A percentile compares a stretch with the other conserved stretches of the same genome.
phyloP scores from a whole-genome alignment of 2,113 vertebrate species.

The Pseudonaja textilis region DNA sequence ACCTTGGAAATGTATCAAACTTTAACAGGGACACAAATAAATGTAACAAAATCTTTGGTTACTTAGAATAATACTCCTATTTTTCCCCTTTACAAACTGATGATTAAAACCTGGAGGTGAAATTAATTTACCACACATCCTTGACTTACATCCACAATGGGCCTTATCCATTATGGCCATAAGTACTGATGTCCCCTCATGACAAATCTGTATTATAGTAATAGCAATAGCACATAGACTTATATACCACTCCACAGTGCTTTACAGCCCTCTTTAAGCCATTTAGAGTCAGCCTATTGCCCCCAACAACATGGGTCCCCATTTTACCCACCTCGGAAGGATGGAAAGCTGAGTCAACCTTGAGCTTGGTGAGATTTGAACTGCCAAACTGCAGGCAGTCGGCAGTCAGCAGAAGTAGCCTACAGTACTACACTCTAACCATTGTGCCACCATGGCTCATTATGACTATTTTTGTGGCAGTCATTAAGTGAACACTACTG shows the following conservation, averaged over 20 bases:
- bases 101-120: not conserved
- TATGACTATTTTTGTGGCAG: not conserved
- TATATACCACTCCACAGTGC: no score
- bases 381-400: no score
- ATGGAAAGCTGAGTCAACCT: no score
- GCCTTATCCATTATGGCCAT: not conserved
- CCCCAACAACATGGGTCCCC: no score
- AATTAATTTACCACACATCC: not conserved
- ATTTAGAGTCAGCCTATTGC: no score
- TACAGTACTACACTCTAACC: no score
- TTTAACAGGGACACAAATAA: conserved; percentile 8
- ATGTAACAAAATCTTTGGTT: conserved; percentile 18
- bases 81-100: not conserved
- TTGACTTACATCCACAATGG: not conserved
- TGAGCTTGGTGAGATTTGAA: no score
- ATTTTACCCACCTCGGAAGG: no score
- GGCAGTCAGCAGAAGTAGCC: no score
- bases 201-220: not conserved
- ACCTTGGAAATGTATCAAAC: conserved; percentile 4
- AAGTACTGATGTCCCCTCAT: not conserved
- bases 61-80: not conserved
- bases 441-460: no score
- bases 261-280: no score
- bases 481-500: not conserved
- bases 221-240: no score